phyloP scores from a whole-genome alignment of 2,797 vertebrate genomes.

The Malacoctenus gilli region DNA sequence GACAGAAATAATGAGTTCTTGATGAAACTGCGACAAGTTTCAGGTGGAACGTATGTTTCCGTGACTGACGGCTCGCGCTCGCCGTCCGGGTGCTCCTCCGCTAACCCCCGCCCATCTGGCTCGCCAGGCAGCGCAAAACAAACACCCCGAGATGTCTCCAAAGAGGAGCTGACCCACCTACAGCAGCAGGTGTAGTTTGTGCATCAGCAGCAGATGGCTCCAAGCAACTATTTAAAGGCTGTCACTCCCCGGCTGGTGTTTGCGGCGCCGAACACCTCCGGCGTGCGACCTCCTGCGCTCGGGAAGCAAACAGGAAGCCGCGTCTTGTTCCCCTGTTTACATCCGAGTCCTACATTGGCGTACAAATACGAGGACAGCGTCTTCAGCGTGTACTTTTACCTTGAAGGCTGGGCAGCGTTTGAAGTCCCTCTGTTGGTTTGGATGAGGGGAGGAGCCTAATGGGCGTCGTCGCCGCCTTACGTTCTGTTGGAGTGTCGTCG shows the following conservation, averaged over 20 bases:
- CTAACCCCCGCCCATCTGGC: conserved; percentile 56
- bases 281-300: not conserved
- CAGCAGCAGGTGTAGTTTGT: conserved; percentile 45
- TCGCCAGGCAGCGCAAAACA: conserved; percentile 33
- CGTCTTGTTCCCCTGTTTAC: conserved; percentile 12
- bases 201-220: conserved; percentile 49
- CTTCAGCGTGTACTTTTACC: too few relatives aligned
- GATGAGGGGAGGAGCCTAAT: too few relatives aligned
- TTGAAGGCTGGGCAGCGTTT: too few relatives aligned
- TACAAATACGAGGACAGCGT: not conserved
- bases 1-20: conserved; percentile 22
- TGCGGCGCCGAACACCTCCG: conserved; percentile 8
- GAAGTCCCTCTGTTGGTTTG: too few relatives aligned
- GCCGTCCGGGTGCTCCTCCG: conserved; percentile 16
- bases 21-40: conserved; percentile 25
- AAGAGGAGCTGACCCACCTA: conserved; percentile 53
- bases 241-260: conserved; percentile 21
- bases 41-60: conserved; percentile 29
- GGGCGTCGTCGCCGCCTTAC: too few relatives aligned
- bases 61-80: conserved; percentile 40
- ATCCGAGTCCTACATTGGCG: not conserved
- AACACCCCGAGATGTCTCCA: conserved; percentile 44
- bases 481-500: too few relatives aligned
- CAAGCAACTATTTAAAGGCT: conserved; percentile 36
- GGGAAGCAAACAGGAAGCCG: conserved; percentile 6